These are phyloP conservation scores for Muricea muricata DNA, from an alignment of 92 coral and sea anemone genomes.

Conservation along the genomic window DNA sequence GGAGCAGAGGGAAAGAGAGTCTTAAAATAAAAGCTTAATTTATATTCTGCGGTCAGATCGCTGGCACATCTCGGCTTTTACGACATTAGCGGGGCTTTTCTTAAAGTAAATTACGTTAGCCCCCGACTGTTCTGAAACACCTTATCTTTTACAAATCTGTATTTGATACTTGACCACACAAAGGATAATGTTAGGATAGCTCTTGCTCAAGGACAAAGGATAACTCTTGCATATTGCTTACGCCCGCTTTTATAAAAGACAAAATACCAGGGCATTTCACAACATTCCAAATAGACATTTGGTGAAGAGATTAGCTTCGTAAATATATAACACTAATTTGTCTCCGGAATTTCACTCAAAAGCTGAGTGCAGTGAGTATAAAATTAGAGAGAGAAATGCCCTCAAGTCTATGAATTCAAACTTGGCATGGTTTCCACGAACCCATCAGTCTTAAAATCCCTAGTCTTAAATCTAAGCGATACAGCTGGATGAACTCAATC, in stretches of 20 bases:
- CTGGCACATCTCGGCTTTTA: too few species aligned
- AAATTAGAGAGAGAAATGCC: too few species aligned
- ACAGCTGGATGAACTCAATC: neutral
- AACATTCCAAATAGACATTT: neutral
- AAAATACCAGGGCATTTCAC: neutral
- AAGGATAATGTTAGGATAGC: too few species aligned
- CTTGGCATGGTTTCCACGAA: neutral
- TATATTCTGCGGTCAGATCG: too few species aligned
- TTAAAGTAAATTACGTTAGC: neutral
- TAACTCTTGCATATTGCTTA: too few species aligned
- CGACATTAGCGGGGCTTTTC: neutral
- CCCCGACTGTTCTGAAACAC: neutral
- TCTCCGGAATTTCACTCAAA: neutral
- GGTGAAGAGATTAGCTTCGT: neutral
- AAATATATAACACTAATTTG: neutral
- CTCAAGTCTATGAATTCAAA: neutral
- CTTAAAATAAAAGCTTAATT: too few species aligned
- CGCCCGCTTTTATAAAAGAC: neutral
- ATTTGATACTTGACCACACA: neutral
- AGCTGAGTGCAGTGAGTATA: neutral
- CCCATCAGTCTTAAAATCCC: neutral
- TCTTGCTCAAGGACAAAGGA: too few species aligned
- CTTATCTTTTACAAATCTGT: neutral
- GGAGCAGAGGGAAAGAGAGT: too few species aligned
- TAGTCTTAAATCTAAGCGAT: too few species aligned